Evolutionary conservation across 2,888 invertebrate species (phyloP).

Genomic region (Campoplex capitator): DNA sequence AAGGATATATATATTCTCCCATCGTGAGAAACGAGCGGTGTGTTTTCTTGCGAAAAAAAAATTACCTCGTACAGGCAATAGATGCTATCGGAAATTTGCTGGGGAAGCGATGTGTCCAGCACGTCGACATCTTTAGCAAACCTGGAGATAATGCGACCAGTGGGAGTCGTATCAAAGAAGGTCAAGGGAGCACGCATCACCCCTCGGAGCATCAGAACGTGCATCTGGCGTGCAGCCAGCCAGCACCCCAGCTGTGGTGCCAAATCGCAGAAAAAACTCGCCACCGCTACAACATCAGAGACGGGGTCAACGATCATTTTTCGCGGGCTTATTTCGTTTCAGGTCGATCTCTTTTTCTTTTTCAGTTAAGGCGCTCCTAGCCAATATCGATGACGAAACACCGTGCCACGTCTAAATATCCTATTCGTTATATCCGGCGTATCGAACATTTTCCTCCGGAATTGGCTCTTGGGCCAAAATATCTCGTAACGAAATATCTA

Average conservation of each 20-base stretch:
- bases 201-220: conserved; percentile 83
- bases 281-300: conserved; percentile 88
- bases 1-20: conserved; percentile 5
- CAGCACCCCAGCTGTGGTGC: conserved; percentile 89
- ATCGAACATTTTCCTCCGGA: background rate
- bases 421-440: background rate
- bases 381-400: background rate
- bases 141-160: conserved; percentile 86
- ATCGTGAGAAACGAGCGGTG: conserved; percentile 51
- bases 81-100: conserved; percentile 88
- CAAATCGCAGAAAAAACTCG: conserved; percentile 89
- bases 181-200: conserved; percentile 85
- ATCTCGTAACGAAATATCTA: background rate
- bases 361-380: background rate
- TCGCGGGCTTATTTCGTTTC: conserved; percentile 30
- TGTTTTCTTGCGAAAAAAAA: conserved; percentile 62
- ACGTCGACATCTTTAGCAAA: conserved; percentile 92
- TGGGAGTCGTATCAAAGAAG: conserved; percentile 86
- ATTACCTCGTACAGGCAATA: conserved; percentile 91
- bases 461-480: background rate
- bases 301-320: conserved; percentile 72
- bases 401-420: background rate
- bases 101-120: conserved; percentile 89
- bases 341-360: background rate
- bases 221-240: conserved; percentile 87